These are phyloP conservation scores for Stegodyphus mimosarum DNA, from an alignment of 1,140 invertebrate genomes.

Conservation along the genomic window DNA sequence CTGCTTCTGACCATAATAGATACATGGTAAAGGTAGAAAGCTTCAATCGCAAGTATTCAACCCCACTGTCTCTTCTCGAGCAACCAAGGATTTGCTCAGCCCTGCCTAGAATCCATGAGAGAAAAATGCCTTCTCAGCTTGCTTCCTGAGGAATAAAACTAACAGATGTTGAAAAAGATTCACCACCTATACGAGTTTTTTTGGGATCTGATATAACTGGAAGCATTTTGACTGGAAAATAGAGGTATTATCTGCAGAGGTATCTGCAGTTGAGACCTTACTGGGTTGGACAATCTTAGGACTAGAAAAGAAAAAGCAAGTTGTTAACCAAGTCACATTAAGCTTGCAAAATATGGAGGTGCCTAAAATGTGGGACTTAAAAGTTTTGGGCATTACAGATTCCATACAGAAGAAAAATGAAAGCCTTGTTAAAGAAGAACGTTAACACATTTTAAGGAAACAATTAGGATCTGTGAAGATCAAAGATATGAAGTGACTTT, in stretches of 20 bases:
- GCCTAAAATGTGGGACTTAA: constrained; percentile 24
- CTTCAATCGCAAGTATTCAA: constrained; percentile 23
- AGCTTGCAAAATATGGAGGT: constrained; percentile 20
- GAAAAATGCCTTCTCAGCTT: too few species aligned
- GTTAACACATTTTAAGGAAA: constrained; percentile 12
- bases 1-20: constrained; percentile 17
- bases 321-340: constrained; percentile 17
- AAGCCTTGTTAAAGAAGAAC: constrained; percentile 22
- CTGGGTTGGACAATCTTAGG: constrained; percentile 41
- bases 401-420: not conserved
- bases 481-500: constrained; percentile 23
- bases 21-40: constrained; percentile 15
- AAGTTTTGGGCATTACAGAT: constrained; percentile 29
- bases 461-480: too few species aligned
- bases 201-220: constrained; percentile 30
- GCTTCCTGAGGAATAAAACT: too few species aligned
- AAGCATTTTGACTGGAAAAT: constrained; percentile 38
- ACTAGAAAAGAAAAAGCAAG: not conserved
- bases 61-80: constrained; percentile 15
- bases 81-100: too few species aligned
- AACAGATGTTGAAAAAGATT: too few species aligned
- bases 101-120: too few species aligned
- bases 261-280: constrained; percentile 20
- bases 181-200: too few species aligned
- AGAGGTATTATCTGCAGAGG: constrained; percentile 9